Conservation (phyloP, 2,113 vertebrate species). For the Solea senegalensis region DNA sequence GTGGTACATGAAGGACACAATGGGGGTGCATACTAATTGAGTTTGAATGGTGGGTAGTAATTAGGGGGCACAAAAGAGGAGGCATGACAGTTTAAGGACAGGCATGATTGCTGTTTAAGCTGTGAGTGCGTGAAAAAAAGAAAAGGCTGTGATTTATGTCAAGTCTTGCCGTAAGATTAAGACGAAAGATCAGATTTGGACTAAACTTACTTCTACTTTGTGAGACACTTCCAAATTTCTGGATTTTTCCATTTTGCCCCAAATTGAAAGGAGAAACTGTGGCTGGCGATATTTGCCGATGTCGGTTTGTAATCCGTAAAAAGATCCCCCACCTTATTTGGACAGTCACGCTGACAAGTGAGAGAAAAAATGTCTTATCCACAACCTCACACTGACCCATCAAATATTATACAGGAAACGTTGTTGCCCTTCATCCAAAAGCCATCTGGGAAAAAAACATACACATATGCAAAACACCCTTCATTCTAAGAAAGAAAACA, state of each 20-base stretch:
- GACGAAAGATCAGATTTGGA: background rate
- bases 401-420: conserved; percentile 29
- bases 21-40: conserved; percentile 10
- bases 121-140: conserved; percentile 4
- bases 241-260: background rate
- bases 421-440: conserved; percentile 22
- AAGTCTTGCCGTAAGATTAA: conserved; percentile 15
- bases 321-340: conserved; percentile 30
- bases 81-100: conserved; percentile 29
- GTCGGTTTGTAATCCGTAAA: conserved; percentile 27
- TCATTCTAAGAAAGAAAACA: conserved; percentile 55
- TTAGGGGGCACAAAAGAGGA: conserved; percentile 37
- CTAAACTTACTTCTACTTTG: background rate
- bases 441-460: conserved; percentile 49
- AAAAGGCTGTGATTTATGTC: background rate
- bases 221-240: background rate
- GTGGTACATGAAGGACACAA: conserved; percentile 21
- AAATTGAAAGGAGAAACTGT: background rate
- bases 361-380: conserved; percentile 28
- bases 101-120: conserved; percentile 17
- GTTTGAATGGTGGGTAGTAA: conserved; percentile 34
- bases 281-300: background rate
- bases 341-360: conserved; percentile 8
- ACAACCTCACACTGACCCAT: conserved; percentile 32
- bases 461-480: conserved; percentile 45